Conservation (phyloP, 2,888 invertebrate genomes). For the Watsonalla cultraria region DNA sequence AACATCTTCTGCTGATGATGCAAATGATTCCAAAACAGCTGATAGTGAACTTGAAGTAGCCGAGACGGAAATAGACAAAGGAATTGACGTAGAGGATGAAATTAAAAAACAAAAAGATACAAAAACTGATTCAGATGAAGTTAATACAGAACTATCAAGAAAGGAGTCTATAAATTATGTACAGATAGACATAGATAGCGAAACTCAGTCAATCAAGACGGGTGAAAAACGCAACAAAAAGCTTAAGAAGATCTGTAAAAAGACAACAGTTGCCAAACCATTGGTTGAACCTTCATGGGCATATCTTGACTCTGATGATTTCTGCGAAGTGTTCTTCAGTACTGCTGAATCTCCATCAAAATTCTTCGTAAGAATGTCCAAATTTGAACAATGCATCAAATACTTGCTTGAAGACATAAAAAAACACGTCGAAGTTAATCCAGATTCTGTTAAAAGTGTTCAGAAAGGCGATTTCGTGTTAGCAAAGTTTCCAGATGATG, state of each 20-base stretch:
- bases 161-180: neutral
- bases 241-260: neutral
- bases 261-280: constrained; percentile 10
- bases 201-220: no score
- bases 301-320: constrained; percentile 56
- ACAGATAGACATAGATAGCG: no score
- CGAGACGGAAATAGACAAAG: no score
- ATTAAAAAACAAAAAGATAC: no score
- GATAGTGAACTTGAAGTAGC: constrained; percentile 15
- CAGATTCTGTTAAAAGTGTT: constrained; percentile 29
- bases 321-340: constrained; percentile 61
- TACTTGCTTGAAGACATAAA: constrained; percentile 60
- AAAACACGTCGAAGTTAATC: constrained; percentile 37
- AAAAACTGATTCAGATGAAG: no score
- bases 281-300: constrained; percentile 60
- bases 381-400: constrained; percentile 60
- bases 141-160: neutral
- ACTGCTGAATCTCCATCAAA: constrained; percentile 61
- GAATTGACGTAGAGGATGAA: no score
- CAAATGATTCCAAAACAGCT: no score
- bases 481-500: constrained; percentile 67
- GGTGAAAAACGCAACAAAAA: neutral
- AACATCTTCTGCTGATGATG: neutral
- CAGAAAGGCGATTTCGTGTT: constrained; percentile 65
- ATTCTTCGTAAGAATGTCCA: constrained; percentile 70